Percentiles rank a stretch among this genome's conserved stretches.
These are phyloP conservation scores for Caenorhabditis uteleia DNA, from an alignment of 2,888 invertebrate genomes.

Conservation along the genomic window DNA sequence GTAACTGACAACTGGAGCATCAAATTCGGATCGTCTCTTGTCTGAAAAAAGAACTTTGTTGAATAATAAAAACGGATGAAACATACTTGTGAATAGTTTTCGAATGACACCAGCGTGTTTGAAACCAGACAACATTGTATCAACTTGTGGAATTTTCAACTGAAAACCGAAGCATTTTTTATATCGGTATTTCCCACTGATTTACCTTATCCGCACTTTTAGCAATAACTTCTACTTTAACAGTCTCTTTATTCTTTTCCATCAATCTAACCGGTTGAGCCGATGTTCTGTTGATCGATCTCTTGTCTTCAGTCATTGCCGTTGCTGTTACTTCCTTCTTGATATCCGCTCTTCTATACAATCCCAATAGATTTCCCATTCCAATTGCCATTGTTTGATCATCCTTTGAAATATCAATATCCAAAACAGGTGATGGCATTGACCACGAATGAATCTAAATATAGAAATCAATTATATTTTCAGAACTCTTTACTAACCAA, in stretches of 20 bases:
- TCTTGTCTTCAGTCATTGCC: conserved; percentile 21
- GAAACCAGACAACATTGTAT: conserved; percentile 25
- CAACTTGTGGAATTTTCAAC: conserved; percentile 28
- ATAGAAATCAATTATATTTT: no score
- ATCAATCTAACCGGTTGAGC: conserved; percentile 28
- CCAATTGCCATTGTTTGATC: conserved; percentile 88
- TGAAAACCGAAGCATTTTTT: not conserved
- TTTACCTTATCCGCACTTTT: conserved; percentile 24
- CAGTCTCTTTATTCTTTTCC: conserved; percentile 18
- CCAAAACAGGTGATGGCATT: conserved; percentile 88
- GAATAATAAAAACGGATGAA: no score
- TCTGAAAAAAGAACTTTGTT: conserved; percentile 12
- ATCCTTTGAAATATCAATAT: conserved; percentile 79
- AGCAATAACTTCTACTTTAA: conserved; percentile 29
- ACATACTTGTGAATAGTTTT: conserved; percentile 6
- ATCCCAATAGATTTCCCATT: conserved; percentile 85
- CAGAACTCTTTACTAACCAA: conserved; percentile 32
- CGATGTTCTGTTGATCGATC: conserved; percentile 15
- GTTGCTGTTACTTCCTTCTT: conserved; percentile 35
- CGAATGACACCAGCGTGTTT: conserved; percentile 30
- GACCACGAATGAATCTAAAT: conserved; percentile 81
- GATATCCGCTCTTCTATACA: conserved; percentile 76
- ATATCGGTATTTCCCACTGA: not conserved
- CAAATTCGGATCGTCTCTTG: conserved; percentile 8
- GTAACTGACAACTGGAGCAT: conserved; percentile 17